These are phyloP conservation scores for Poecile montanus DNA, from an alignment of 2,797 vertebrate species.

Conservation along the genomic window DNA sequence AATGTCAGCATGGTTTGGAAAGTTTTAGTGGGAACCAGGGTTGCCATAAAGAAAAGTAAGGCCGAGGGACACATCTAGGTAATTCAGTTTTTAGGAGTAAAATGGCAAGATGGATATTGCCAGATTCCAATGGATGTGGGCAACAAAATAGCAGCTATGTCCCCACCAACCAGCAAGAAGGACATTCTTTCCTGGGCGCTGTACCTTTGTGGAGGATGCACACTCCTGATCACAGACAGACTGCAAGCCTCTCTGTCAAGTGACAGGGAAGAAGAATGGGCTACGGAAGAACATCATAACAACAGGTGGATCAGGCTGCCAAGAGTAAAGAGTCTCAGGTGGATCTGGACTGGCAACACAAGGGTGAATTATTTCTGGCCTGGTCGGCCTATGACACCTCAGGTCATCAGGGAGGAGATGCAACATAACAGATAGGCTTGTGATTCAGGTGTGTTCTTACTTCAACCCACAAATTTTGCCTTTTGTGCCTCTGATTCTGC, in stretches of 20 bases:
- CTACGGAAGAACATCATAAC: neutral
- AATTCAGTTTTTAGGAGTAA: neutral
- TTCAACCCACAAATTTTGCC: neutral
- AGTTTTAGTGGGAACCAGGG: neutral
- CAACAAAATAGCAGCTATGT: neutral
- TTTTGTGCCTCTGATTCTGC: neutral
- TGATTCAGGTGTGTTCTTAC: neutral
- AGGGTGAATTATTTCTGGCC: neutral
- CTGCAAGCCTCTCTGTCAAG: neutral
- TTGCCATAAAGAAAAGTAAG: neutral
- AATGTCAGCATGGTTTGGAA: neutral
- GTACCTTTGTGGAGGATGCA: neutral
- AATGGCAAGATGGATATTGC: neutral
- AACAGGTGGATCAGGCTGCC: neutral
- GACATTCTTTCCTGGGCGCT: accelerated
- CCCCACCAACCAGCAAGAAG: neutral
- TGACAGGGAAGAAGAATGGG: neutral
- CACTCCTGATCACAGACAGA: neutral
- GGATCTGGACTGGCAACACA: neutral
- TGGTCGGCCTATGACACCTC: neutral
- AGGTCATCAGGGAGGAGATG: neutral
- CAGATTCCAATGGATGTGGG: accelerated
- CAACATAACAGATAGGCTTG: neutral
- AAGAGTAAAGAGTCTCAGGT: too few relatives aligned
- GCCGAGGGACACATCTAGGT: neutral